phyloP scores from a whole-genome alignment of 2,888 invertebrate genomes.

The Julus scanicus region DNA sequence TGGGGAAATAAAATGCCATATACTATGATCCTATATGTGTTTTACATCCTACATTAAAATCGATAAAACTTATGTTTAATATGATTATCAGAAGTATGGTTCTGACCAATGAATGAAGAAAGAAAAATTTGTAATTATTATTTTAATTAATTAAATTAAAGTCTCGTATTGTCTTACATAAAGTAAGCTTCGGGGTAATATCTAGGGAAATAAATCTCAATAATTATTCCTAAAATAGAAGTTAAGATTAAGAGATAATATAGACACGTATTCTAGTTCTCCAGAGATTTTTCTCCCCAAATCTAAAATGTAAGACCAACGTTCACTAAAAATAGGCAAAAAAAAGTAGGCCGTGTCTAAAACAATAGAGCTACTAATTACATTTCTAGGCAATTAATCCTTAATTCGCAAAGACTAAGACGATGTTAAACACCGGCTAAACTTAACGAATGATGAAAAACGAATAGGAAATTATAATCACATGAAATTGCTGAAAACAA shows the following conservation, averaged over 20 bases:
- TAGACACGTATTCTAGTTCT: not conserved
- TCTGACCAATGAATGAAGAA: too few relatives aligned
- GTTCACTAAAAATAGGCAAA: not conserved
- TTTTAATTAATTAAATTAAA: not conserved
- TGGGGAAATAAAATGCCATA: too few relatives aligned
- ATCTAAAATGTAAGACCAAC: not conserved
- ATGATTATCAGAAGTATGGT: too few relatives aligned
- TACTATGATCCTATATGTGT: too few relatives aligned
- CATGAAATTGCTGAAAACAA: not conserved
- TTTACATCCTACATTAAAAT: too few relatives aligned
- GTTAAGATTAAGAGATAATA: not conserved
- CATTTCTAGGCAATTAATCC: conserved; percentile 35
- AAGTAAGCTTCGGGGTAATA: not conserved
- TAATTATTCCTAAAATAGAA: conserved; percentile 28
- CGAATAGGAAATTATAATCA: not conserved
- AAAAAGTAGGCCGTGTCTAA: conserved; percentile 22
- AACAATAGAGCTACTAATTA: conserved; percentile 31
- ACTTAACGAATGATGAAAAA: not conserved
- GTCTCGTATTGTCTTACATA: not conserved
- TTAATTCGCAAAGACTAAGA: conserved; percentile 23
- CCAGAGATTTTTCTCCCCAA: not conserved
- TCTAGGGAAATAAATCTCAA: conserved; percentile 19
- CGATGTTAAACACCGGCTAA: conserved; percentile 35
- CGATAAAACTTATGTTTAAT: too few relatives aligned
- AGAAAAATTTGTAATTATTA: too few relatives aligned